Evolutionary conservation across 2,888 invertebrate species (phyloP).

Genomic region (Choristoneura rosaceana): DNA sequence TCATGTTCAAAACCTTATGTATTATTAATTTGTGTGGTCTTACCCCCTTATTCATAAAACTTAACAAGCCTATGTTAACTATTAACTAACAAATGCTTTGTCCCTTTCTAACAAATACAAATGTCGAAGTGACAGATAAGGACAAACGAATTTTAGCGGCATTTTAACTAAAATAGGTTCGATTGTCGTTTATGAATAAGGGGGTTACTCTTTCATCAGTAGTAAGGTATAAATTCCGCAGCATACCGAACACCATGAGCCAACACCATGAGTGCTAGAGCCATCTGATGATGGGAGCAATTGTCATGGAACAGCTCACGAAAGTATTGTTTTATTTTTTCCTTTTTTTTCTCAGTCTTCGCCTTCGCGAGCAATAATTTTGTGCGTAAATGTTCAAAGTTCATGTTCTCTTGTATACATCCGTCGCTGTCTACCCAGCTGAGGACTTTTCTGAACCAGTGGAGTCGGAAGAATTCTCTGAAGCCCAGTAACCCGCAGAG

Average conservation of each 20-base stretch:
- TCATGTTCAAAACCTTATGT: too few species aligned
- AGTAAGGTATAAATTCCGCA: not conserved
- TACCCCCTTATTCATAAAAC: too few species aligned
- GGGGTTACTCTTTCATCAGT: not conserved
- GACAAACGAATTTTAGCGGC: too few species aligned
- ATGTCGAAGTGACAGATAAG: too few species aligned
- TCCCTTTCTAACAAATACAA: too few species aligned
- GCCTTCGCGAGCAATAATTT: not conserved
- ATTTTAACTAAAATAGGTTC: too few species aligned
- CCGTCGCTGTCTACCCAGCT: slow-evolving; percentile 25
- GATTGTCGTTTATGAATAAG: too few species aligned
- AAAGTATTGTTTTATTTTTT: not conserved
- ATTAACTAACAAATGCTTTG: too few species aligned
- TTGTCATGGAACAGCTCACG: not conserved
- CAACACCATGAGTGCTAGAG: slow-evolving; percentile 9
- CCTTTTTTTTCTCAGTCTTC: not conserved
- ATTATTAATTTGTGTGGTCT: too few species aligned
- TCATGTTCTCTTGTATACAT: slow-evolving; percentile 24
- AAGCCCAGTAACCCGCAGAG: slow-evolving; percentile 17
- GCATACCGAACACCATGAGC: slow-evolving; percentile 37
- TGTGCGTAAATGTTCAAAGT: slow-evolving; percentile 1
- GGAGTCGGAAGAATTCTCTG: slow-evolving; percentile 27
- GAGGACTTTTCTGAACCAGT: slow-evolving; percentile 28
- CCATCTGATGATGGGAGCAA: slow-evolving; percentile 32
- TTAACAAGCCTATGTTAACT: too few species aligned